phyloP scores from a whole-genome alignment of 2,113 vertebrate species.

The Colinus virginianus region DNA sequence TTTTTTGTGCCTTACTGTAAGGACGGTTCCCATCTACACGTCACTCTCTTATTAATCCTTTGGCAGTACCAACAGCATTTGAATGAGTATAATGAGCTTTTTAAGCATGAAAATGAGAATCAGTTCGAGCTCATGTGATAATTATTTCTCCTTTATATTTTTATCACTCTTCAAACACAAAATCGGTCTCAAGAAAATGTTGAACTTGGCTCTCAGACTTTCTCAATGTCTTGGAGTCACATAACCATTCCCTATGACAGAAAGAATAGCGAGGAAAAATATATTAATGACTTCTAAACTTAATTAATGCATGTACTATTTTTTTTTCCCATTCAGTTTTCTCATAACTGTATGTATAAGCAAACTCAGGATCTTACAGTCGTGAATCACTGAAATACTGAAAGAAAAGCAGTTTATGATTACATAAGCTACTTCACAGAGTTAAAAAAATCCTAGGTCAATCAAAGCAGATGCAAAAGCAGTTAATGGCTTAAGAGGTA shows the following conservation, averaged over 20 bases:
- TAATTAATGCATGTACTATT: not conserved
- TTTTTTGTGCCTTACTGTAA: not conserved
- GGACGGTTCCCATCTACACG: not conserved
- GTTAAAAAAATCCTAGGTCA: not conserved
- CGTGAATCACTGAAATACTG: not conserved
- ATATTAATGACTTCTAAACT: not conserved
- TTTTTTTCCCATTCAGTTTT: not conserved
- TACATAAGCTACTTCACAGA: not conserved
- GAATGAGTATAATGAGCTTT: not conserved
- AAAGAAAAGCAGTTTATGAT: slow-evolving; percentile 13
- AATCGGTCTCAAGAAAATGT: not conserved
- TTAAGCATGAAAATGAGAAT: not conserved
- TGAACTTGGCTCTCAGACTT: not conserved
- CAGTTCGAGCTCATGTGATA: not conserved
- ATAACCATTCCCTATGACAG: not conserved
- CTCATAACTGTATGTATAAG: not conserved
- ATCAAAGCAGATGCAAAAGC: slow-evolving; percentile 1
- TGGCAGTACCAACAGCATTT: not conserved
- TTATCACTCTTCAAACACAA: not conserved
- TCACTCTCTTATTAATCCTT: not conserved
- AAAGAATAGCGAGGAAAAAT: not conserved
- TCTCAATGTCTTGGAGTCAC: not conserved
- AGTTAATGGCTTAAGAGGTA: not conserved
- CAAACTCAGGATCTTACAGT: not conserved
- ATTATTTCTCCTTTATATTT: not conserved